These are phyloP conservation scores for Desoria tigrina DNA, from an alignment of 2,888 invertebrate species.

Conservation along the genomic window DNA sequence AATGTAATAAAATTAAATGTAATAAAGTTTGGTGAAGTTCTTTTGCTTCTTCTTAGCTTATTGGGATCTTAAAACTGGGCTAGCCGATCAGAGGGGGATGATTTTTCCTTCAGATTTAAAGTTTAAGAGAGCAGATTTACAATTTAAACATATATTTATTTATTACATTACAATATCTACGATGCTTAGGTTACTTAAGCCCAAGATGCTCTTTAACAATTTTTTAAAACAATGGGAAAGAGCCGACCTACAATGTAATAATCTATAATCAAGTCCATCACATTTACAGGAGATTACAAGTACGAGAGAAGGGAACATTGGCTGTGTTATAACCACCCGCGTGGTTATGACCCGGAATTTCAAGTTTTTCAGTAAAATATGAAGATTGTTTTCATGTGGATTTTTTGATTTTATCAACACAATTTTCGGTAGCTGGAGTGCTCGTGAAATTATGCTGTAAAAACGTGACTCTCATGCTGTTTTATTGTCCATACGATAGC, in stretches of 20 bases:
- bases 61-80: neutral
- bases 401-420: constrained; percentile 48
- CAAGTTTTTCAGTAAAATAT: constrained; percentile 51
- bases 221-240: constrained; percentile 9
- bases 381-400: constrained; percentile 47
- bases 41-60: too few relatives aligned
- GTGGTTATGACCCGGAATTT: constrained; percentile 53
- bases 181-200: too few relatives aligned
- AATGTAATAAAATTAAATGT: neutral
- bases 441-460: constrained; percentile 47
- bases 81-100: neutral
- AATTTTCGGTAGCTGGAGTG: constrained; percentile 48
- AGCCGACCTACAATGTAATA: neutral
- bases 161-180: too few relatives aligned
- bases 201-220: too few relatives aligned
- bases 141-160: too few relatives aligned
- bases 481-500: constrained; percentile 42
- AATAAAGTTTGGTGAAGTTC: neutral
- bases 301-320: too few relatives aligned
- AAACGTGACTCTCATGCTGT: constrained; percentile 52
- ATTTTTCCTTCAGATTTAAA: too few relatives aligned
- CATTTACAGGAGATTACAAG: too few relatives aligned
- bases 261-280: neutral
- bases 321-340: constrained; percentile 50
- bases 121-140: too few relatives aligned